Percentiles rank a stretch among this genome's conserved stretches.
Conservation (phyloP, 2,797 vertebrate genomes). For the Bovichtus diacanthus region DNA sequence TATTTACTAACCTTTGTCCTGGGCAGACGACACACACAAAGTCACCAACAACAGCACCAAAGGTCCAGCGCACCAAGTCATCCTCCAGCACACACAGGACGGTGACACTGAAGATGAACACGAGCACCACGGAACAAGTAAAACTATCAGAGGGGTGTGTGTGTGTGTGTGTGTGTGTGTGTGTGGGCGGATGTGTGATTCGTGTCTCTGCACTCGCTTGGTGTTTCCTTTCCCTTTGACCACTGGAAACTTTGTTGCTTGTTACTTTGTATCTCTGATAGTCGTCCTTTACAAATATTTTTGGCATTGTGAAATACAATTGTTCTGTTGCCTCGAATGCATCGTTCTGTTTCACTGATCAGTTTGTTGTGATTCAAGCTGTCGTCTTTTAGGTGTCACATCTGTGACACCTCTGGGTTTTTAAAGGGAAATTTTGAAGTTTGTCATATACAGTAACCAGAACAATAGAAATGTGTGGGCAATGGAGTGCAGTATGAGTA, state of each 20-base stretch:
- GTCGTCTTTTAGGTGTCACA: background rate
- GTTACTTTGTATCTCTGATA: background rate
- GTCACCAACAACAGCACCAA: conserved; percentile 16
- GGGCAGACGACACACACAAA: background rate
- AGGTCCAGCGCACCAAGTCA: conserved; percentile 30
- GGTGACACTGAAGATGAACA: background rate
- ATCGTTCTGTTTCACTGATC: background rate
- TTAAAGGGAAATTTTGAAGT: no score
- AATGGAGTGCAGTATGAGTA: background rate
- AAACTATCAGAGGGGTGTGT: background rate
- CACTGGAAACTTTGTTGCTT: background rate
- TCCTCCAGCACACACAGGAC: conserved; percentile 6
- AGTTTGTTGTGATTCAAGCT: background rate
- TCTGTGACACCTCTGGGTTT: background rate
- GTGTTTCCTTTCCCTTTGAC: conserved; percentile 25
- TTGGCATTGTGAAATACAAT: no score
- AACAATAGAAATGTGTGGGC: no score
- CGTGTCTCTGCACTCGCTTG: background rate
- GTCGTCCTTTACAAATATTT: background rate
- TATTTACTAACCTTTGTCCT: conserved; percentile 34
- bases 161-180: conserved; percentile 15
- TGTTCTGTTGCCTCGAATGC: background rate
- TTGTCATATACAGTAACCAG: background rate
- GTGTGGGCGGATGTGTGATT: background rate
- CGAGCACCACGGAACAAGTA: background rate